phyloP scores from a whole-genome alignment of 2,888 invertebrate genomes.

The Drosophila phalerata region DNA sequence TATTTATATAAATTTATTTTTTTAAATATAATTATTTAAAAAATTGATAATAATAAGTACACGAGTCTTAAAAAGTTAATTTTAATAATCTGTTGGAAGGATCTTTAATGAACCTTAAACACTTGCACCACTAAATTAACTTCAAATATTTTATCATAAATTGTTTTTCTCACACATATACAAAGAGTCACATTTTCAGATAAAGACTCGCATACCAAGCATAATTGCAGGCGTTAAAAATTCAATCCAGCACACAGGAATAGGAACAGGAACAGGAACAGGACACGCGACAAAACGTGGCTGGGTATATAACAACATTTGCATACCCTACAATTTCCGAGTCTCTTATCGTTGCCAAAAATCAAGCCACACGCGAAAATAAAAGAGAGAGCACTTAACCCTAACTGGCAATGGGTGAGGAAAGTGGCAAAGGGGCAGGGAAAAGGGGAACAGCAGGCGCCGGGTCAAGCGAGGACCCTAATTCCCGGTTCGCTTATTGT shows the following conservation, averaged over 20 bases:
- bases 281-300: slow-evolving; percentile 60
- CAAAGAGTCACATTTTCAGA: slow-evolving; percentile 31
- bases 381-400: slow-evolving; percentile 49
- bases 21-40: too few species aligned
- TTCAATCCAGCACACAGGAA: slow-evolving; percentile 48
- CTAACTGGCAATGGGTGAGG: slow-evolving; percentile 30
- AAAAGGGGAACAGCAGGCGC: neutral
- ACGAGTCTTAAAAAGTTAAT: neutral
- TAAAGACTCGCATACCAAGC: slow-evolving; percentile 47
- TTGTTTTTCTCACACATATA: slow-evolving; percentile 29
- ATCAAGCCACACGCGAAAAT: slow-evolving; percentile 66
- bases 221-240: slow-evolving; percentile 74
- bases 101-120: slow-evolving; percentile 18
- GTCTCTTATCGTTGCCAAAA: slow-evolving; percentile 72
- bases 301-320: slow-evolving; percentile 63
- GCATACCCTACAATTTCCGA: slow-evolving; percentile 76
- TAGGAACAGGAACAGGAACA: slow-evolving; percentile 30
- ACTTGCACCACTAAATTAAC: slow-evolving; percentile 55
- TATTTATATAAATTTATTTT: too few species aligned
- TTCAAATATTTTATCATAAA: slow-evolving; percentile 75
- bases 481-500: slow-evolving; percentile 71
- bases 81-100: neutral
- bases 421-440: slow-evolving; percentile 1
- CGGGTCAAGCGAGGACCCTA: slow-evolving; percentile 62
- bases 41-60: too few species aligned